Conservation (phyloP, 2,888 invertebrate species). For the Parelbella ahira region DNA sequence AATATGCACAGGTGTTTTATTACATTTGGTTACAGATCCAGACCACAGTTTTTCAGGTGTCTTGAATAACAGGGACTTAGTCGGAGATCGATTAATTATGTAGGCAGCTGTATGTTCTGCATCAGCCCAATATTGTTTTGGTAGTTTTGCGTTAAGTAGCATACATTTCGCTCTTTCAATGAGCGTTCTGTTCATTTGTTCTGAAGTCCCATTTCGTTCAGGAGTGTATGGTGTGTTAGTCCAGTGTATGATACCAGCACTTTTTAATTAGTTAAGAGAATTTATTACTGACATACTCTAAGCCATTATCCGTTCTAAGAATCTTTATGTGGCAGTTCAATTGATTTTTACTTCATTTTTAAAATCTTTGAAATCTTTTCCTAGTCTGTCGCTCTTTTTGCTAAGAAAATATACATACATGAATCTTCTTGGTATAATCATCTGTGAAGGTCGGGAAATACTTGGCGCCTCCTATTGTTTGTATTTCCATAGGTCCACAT, state of each 20-base stretch:
- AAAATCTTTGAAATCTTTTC: slow-evolving; percentile 25
- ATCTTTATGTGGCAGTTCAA: slow-evolving; percentile 24
- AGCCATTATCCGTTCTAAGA: slow-evolving; percentile 28
- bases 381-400: slow-evolving; percentile 19
- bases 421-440: slow-evolving; percentile 8
- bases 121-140: slow-evolving; percentile 39
- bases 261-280: slow-evolving; percentile 31
- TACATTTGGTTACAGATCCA: slow-evolving; percentile 38
- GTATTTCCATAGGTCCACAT: slow-evolving; percentile 30
- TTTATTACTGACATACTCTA: slow-evolving; percentile 24
- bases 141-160: slow-evolving; percentile 22
- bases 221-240: slow-evolving; percentile 37
- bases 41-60: slow-evolving; percentile 43
- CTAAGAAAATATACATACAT: slow-evolving; percentile 21
- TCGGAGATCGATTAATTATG: slow-evolving; percentile 29
- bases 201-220: slow-evolving; percentile 42
- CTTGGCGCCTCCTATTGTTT: slow-evolving; percentile 25
- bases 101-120: slow-evolving; percentile 32
- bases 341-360: slow-evolving; percentile 29
- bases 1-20: slow-evolving; percentile 41
- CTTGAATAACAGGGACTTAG: slow-evolving; percentile 25
- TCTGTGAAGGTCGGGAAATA: slow-evolving; percentile 28
- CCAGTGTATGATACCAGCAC: slow-evolving; percentile 35
- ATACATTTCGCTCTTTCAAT: slow-evolving; percentile 27
- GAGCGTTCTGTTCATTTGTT: slow-evolving; percentile 33